phyloP scores from a whole-genome alignment of 2,888 invertebrate species.

The Chorisops tibialis region DNA sequence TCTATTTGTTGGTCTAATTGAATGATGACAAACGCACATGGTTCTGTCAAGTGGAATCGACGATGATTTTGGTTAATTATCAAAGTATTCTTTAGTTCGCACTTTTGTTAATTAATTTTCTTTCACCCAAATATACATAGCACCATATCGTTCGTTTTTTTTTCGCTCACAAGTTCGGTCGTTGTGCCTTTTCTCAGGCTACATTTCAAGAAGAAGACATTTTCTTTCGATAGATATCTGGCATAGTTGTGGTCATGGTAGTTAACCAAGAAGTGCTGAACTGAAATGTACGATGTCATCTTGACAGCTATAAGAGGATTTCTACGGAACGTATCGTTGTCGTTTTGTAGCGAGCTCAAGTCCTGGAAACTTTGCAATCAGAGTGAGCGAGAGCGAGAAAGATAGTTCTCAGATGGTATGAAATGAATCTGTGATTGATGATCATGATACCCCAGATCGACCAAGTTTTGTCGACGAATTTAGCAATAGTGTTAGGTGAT shows the following conservation, averaged over 20 bases:
- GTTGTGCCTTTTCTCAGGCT: not conserved
- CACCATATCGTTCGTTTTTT: too few species aligned
- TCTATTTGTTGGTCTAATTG: too few species aligned
- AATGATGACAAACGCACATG: too few species aligned
- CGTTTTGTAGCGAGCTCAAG: too few species aligned
- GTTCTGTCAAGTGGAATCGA: not conserved
- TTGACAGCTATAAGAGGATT: conserved; percentile 23
- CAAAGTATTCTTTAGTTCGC: conserved; percentile 1
- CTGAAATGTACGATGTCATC: conserved; percentile 20
- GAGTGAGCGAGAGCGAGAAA: too few species aligned
- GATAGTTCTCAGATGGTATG: not conserved
- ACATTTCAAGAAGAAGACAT: conserved; percentile 10
- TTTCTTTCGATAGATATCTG: conserved; percentile 1
- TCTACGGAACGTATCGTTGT: not conserved
- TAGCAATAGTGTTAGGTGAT: conserved; percentile 1
- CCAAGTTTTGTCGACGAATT: conserved; percentile 4
- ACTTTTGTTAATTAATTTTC: conserved; percentile 20
- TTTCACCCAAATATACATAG: conserved; percentile 7
- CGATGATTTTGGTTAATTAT: not conserved
- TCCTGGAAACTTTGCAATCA: not conserved
- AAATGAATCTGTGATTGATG: conserved; percentile 20
- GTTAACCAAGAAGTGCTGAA: conserved; percentile 8
- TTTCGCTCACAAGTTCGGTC: too few species aligned
- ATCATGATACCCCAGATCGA: conserved; percentile 22
- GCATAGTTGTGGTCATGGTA: conserved; percentile 1